Base-by-base conservation (phyloP, 1,140 invertebrate genomes). In the Mizuhopecten yessoensis region DNA sequence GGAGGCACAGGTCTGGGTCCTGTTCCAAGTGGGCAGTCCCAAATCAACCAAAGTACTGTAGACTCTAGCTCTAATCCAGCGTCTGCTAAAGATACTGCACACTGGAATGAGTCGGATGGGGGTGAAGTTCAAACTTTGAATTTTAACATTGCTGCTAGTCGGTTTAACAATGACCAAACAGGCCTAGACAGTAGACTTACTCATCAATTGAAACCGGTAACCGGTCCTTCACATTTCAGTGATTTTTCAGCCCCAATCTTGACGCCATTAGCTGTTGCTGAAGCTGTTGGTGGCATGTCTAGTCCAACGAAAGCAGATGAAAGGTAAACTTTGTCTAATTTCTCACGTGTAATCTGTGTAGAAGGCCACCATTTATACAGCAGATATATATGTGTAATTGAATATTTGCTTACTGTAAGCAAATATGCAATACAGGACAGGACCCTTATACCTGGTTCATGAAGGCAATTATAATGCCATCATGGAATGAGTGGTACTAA, bases 261-360 rank as follows among this genome's bases (percentile, higher is more conserved):
- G 42, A 92, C 92, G 10, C 91, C 90, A 34, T 88, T 86, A 29
- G 88, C 92, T 92, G 92, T 93, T 9, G 93, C 93, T 88, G 93
- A 92, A 87, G 93, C 88, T 23, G 93, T 93, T 86, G 92, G 93
- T 75, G 90, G 90, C 49, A 91, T 93, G 34, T 88, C 93, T 49
- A 92, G 91, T 91, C 93, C 93, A 89, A 90, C 92, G 13, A 90
- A 92, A 90, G 93, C 91, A 91, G 92, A 91, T 33, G 91, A 92
- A 87, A 93, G 92, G 92, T 93, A 89, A 89, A 49, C 89, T 20
- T 90, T 33, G 57, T 33, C 33, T 90, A 29, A 33, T 89, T 89
- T 49, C 36, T 49, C 11, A 20, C 45, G 9, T 9, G 23, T 17
- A 75, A 29, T 11, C 57, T 75, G 57, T n/a, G 2, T 75, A 1